Evolutionary conservation across 92 coral and sea anemone genomes (phyloP).

Genomic region (Palythoa grandis): DNA sequence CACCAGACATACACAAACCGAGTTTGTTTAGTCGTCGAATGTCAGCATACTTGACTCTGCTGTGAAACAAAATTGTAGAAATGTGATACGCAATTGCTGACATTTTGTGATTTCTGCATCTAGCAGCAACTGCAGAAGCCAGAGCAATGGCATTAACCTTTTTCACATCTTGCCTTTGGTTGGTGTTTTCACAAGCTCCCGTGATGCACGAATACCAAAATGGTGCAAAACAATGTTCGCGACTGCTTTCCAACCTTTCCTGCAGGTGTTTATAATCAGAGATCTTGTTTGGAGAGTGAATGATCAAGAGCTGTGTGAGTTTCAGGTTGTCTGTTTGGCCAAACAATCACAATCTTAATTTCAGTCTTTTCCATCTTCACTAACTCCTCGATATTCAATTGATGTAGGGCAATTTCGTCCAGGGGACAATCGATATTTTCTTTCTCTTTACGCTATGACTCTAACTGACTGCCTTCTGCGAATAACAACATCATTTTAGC

Average conservation of each 20-base stretch:
- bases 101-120: conserved; percentile 66
- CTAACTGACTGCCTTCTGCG: too few species aligned
- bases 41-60: conserved; percentile 61
- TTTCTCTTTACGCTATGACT: not conserved
- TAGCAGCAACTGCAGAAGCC: conserved; percentile 54
- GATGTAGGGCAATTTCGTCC: conserved; percentile 1
- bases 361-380: not conserved
- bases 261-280: conserved; percentile 42
- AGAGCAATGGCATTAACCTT: conserved; percentile 58
- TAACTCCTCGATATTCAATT: conserved; percentile 22
- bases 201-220: conserved; percentile 51
- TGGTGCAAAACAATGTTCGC: conserved; percentile 42
- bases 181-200: conserved; percentile 53
- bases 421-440: not conserved
- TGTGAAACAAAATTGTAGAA: conserved; percentile 55
- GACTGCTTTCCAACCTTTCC: conserved; percentile 57
- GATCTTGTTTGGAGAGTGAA: conserved; percentile 59
- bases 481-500: too few species aligned
- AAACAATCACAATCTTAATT: conserved; percentile 51
- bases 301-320: conserved; percentile 29
- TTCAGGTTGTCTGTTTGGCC: conserved; percentile 48
- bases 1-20: conserved; percentile 60
- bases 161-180: conserved; percentile 34
- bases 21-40: conserved; percentile 54
- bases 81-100: conserved; percentile 55